Evolutionary conservation across 2,113 vertebrate genomes (phyloP).

Genomic region (Callithrix jacchus): DNA sequence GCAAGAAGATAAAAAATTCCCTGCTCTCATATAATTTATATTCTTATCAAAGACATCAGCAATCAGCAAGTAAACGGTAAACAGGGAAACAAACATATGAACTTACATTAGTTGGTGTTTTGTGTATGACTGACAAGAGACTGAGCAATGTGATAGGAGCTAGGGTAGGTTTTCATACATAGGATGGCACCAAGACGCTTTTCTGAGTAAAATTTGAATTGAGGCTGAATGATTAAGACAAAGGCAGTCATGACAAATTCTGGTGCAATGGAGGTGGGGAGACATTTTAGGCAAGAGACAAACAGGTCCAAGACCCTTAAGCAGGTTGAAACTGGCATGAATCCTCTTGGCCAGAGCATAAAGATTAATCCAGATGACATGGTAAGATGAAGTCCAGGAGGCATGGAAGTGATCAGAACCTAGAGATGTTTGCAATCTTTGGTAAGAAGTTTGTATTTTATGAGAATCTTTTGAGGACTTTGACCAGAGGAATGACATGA

Average conservation of each 20-base stretch:
- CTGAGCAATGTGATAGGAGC: background rate
- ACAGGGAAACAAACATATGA: background rate
- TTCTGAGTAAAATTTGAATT: background rate
- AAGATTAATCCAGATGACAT: background rate
- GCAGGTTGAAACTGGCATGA: background rate
- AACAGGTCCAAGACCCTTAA: background rate
- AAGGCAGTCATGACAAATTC: background rate
- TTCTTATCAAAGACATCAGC: background rate
- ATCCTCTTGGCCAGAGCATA: background rate
- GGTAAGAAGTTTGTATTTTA: background rate
- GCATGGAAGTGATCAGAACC: background rate
- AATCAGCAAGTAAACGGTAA: background rate
- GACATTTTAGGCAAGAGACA: background rate
- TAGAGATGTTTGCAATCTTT: background rate
- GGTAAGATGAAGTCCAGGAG: background rate
- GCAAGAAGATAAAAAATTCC: background rate
- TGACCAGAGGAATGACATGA: background rate
- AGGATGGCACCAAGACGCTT: background rate
- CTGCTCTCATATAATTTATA: background rate
- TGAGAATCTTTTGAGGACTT: background rate
- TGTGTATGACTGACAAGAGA: background rate
- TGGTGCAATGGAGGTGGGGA: fast-evolving
- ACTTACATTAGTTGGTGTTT: background rate
- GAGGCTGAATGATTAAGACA: background rate
- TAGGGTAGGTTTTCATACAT: background rate